Evolutionary conservation across 2,113 vertebrate genomes (phyloP).

Genomic region (Hepsetus odoe): DNA sequence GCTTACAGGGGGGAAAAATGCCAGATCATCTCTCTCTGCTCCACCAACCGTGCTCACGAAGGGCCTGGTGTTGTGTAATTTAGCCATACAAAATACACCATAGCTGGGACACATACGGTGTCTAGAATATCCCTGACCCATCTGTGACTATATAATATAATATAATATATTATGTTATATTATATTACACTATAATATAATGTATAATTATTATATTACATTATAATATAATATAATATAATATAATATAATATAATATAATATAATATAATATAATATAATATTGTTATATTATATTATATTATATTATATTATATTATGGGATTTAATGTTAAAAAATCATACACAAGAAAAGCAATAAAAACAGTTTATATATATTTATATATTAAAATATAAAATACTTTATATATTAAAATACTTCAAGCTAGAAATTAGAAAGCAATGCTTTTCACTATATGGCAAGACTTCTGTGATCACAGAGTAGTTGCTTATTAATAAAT

Average conservation of each 20-base stretch:
- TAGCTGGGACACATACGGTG: constrained; percentile 21
- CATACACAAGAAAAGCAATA: too few species aligned
- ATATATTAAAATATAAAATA: too few species aligned
- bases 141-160: neutral
- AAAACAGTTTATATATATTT: too few species aligned
- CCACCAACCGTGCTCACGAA: constrained; percentile 33
- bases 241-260: neutral
- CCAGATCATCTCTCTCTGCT: constrained; percentile 48
- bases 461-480: too few species aligned
- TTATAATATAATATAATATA: neutral
- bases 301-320: too few species aligned
- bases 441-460: too few species aligned
- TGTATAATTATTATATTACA: neutral
- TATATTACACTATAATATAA: neutral
- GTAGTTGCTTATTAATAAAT: too few species aligned
- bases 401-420: too few species aligned
- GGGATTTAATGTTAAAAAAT: too few species aligned
- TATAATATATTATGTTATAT: neutral
- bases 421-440: too few species aligned
- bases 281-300: too few species aligned
- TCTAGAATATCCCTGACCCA: neutral
- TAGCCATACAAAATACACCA: constrained; percentile 16
- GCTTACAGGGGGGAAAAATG: constrained; percentile 34
- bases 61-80: constrained; percentile 8
- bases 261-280: too few species aligned